Conservation (phyloP, 1,140 invertebrate genomes). For the Sitophilus oryzae region DNA sequence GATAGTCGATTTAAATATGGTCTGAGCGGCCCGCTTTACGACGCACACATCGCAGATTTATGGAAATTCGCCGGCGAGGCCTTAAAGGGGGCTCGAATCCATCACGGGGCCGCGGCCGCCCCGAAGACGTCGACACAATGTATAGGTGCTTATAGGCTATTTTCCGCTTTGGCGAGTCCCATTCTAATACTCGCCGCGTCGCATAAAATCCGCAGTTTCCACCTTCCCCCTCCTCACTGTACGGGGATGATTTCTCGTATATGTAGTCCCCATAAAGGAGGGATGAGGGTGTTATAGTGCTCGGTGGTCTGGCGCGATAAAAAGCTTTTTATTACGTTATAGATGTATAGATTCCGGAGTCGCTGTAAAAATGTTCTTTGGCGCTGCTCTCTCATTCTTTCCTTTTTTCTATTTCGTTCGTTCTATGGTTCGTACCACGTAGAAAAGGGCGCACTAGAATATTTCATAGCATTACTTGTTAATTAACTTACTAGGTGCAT, state of each 20-base stretch:
- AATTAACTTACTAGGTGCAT: no score
- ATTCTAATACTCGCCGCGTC: conserved; percentile 33
- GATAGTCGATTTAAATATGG: neutral
- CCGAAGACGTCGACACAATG: conserved; percentile 20
- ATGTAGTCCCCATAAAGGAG: neutral
- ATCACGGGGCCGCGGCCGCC: conserved; percentile 10
- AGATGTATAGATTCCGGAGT: neutral
- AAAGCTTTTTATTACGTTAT: neutral
- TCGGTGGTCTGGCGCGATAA: neutral
- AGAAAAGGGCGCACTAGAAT: no score
- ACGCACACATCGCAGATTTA: neutral
- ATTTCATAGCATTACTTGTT: no score
- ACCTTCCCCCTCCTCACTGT: conserved; percentile 18
- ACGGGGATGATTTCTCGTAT: no score
- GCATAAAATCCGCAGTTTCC: conserved; percentile 33
- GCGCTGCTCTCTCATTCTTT: no score
- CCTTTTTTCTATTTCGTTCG: no score
- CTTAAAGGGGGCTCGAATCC: conserved; percentile 3
- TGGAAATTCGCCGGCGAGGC: neutral
- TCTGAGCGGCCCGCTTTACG: neutral
- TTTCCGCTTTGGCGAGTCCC: conserved; percentile 29
- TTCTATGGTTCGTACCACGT: no score
- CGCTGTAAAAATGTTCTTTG: neutral
- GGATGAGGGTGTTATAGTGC: neutral
- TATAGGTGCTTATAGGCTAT: conserved; percentile 31